Percentiles rank a stretch among this genome's conserved stretches.
Evolutionary conservation across 2,113 vertebrate genomes (phyloP).

Genomic region (Eulemur rufifrons): DNA sequence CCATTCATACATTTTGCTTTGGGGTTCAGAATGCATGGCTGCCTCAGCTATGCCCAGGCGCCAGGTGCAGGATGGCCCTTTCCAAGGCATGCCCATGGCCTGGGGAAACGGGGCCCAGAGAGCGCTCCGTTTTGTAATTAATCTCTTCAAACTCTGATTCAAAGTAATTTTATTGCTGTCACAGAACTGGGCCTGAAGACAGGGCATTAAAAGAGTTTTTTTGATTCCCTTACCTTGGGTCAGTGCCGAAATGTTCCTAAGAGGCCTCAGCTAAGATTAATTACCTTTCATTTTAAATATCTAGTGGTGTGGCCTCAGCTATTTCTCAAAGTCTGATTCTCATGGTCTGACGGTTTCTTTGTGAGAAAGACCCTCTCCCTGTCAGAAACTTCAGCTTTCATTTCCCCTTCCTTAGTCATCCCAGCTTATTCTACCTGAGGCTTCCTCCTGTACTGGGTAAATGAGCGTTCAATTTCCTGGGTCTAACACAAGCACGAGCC

Average conservation of each 20-base stretch:
- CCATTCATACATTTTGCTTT: background rate
- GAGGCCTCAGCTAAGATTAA: background rate
- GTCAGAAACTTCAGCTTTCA: background rate
- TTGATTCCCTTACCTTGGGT: background rate
- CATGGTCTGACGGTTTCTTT: background rate
- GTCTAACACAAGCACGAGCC: background rate
- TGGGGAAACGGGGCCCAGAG: background rate
- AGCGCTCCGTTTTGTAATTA: background rate
- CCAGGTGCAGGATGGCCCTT: background rate
- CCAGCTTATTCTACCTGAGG: background rate
- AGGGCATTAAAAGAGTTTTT: background rate
- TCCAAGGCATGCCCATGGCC: background rate
- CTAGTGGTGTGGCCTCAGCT: background rate
- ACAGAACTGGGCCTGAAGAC: background rate
- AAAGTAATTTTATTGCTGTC: background rate
- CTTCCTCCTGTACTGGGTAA: background rate
- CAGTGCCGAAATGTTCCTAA: background rate
- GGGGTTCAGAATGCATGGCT: background rate
- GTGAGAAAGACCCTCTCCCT: background rate
- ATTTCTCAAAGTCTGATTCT: background rate
- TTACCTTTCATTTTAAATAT: background rate
- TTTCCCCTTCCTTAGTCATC: background rate
- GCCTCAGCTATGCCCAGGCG: background rate
- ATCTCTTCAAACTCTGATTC: background rate
- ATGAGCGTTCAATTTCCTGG: background rate